Evolutionary conservation across 2,888 invertebrate genomes (phyloP), one percentile per base, ranked within the genome.

Genomic region (Synergus laeviventris): DNA sequence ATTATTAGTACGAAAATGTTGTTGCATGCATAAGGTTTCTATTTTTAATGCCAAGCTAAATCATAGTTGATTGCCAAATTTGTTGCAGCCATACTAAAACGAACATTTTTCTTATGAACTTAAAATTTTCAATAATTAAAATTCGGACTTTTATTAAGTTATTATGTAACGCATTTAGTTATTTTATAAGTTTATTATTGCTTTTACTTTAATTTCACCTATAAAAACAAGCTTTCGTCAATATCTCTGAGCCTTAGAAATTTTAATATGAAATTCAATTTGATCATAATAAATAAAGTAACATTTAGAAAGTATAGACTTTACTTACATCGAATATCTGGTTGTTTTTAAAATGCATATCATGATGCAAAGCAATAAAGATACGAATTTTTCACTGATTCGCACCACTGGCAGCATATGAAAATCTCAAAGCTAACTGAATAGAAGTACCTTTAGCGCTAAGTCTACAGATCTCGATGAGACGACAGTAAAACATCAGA

Each of bases 361-460:
- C 66, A 66, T 45, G 42, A 8, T 66, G 21, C 21, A 39, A 9
- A 66, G 21, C 24, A 45, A 66, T 24, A 42, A 18, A 64, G 42
- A 64, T 49, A 45, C 49, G 49, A 49, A n/a, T 49, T 16, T 14
- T 14, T 42, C 21, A 42, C 42, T 66, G 21, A 42, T 66, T 42
- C 24, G 38, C 14, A 66, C 39, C 24, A 66, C 66, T 66, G 45
- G 42, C 42, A 24, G 9, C 24, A 42, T 42, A 66, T 66, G 66
- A 66, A 66, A 66, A 66, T 66, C 66, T 66, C 45, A 24, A 66
- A 66, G 42, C 24, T 24, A 66, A 66, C 66, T 66, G 66, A 66
- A 45, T 16, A 38, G 38, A n/a, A 38, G 66, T 62, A 38, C 38
- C 18, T 62, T 38, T 38, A 38, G 31, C 16, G 42, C 42, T 16